Conservation (phyloP, 2,888 invertebrate species). For the Diplolepis rosae region DNA sequence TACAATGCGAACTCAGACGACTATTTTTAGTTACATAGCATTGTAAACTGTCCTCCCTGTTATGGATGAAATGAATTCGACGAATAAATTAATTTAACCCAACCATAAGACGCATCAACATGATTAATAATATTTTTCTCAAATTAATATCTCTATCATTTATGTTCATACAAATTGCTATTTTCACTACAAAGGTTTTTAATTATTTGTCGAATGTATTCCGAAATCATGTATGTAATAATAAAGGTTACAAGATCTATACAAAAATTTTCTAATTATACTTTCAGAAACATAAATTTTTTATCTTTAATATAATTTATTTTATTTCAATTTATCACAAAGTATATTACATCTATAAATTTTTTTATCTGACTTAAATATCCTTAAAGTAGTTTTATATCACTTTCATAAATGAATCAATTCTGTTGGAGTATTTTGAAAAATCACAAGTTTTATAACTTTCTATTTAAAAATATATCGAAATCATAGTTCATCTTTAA, state of each 20-base stretch:
- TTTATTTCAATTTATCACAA: neutral
- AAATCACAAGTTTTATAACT: too few species aligned
- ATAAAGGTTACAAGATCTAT: slow-evolving; percentile 29
- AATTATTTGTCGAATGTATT: slow-evolving; percentile 22
- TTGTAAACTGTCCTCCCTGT: neutral
- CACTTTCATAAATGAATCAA: too few species aligned
- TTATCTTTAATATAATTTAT: neutral
- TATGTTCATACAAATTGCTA: slow-evolving; percentile 26
- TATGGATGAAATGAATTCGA: neutral
- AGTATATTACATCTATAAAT: neutral
- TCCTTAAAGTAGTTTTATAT: too few species aligned
- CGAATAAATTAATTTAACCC: slow-evolving; percentile 37
- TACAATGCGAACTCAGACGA: neutral
- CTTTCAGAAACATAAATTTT: neutral
- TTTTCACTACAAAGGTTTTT: slow-evolving; percentile 7
- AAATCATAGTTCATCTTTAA: slow-evolving; percentile 40
- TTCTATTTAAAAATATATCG: neutral
- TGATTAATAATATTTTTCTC: neutral
- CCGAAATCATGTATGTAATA: slow-evolving; percentile 30
- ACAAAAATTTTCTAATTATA: neutral
- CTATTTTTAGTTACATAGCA: neutral
- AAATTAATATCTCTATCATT: slow-evolving; percentile 4
- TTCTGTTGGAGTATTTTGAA: too few species aligned
- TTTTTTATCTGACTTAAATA: neutral
- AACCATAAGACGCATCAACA: slow-evolving; percentile 37